Evolutionary conservation across 2,797 vertebrate species (phyloP).

Genomic region (Eupleurogrammus muticus): DNA sequence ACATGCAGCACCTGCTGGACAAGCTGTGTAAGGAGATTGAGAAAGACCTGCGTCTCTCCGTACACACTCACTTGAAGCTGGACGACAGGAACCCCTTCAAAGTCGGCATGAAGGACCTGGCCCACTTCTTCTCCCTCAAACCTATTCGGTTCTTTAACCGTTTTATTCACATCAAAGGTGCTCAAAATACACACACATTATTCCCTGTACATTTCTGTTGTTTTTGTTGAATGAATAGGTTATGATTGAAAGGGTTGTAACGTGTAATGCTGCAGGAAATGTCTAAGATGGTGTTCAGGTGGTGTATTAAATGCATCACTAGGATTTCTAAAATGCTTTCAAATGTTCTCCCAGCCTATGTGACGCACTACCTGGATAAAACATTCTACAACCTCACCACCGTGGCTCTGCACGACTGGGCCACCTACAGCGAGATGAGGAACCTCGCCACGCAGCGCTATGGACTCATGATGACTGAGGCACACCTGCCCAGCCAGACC

Average conservation of each 20-base stretch:
- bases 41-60: conserved; percentile 97
- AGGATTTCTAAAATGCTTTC: neutral
- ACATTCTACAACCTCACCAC: conserved; percentile 99
- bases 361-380: conserved; percentile 98
- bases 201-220: neutral
- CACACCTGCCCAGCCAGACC: conserved; percentile 97
- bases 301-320: neutral
- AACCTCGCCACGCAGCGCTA: conserved; percentile 97
- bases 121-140: conserved; percentile 96
- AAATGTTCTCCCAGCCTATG: conserved; percentile 85
- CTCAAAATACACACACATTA: neutral
- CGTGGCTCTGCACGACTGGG: conserved; percentile 98
- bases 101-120: conserved; percentile 97
- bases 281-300: neutral
- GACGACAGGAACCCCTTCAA: conserved; percentile 98
- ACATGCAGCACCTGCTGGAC: conserved; percentile 91
- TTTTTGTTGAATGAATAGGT: neutral
- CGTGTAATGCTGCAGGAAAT: conserved; percentile 26
- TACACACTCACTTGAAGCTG: conserved; percentile 96
- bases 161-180: conserved; percentile 98
- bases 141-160: conserved; percentile 97
- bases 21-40: conserved; percentile 99
- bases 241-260: neutral
- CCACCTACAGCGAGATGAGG: conserved; percentile 99
- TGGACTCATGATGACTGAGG: conserved; percentile 95